A percentile compares a stretch with the other conserved stretches of the same genome.
Evolutionary conservation across 2,113 vertebrate genomes (phyloP).

Genomic region (Vidua chalybeata): DNA sequence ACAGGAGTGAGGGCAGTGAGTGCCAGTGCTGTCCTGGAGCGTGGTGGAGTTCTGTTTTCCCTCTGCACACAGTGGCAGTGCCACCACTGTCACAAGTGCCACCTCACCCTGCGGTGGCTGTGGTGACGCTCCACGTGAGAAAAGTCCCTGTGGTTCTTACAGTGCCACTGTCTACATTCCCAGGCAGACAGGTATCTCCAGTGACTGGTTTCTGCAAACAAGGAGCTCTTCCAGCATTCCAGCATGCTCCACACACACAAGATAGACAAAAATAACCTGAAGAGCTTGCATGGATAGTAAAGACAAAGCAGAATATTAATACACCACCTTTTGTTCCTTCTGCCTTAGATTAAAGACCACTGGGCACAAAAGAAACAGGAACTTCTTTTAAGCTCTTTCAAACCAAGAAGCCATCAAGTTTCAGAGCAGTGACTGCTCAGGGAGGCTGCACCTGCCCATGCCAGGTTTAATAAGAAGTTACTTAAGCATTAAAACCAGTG

Average conservation of each 20-base stretch:
- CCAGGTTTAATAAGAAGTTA: neutral
- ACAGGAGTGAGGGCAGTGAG: neutral
- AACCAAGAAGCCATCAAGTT: neutral
- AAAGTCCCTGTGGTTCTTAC: neutral
- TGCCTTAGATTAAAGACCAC: neutral
- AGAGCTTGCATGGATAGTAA: neutral
- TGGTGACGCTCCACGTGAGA: neutral
- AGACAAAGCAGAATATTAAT: neutral
- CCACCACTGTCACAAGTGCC: neutral
- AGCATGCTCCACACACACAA: neutral
- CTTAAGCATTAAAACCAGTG: neutral
- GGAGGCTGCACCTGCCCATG: neutral
- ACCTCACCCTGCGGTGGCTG: neutral
- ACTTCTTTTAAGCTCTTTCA: neutral
- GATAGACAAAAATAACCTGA: neutral
- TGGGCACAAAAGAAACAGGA: neutral
- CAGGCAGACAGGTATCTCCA: neutral
- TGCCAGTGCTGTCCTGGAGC: fast-evolving
- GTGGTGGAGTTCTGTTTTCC: neutral
- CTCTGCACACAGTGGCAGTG: neutral
- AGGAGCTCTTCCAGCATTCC: neutral
- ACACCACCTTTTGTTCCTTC: neutral
- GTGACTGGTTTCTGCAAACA: neutral
- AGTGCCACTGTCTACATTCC: neutral
- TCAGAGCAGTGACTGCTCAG: neutral